Conservation (phyloP, 1,140 invertebrate genomes). For the Capitella teleta region DNA sequence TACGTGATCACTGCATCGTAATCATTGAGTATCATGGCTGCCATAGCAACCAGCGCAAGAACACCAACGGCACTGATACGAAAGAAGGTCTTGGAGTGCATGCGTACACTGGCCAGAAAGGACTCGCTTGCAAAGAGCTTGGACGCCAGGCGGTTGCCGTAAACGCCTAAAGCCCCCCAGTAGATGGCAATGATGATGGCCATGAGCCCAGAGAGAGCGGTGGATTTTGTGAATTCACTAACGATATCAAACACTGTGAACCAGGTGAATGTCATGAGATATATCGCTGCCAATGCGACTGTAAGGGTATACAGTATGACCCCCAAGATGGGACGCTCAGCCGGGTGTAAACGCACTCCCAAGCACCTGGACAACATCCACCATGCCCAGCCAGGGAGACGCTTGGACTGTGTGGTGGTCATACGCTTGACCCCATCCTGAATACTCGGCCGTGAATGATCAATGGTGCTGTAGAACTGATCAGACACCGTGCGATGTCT, state of each 20-base stretch:
- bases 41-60: constrained; percentile 21
- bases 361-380: constrained; percentile 1
- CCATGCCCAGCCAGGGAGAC: background rate
- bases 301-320: constrained; percentile 33
- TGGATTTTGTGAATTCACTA: constrained; percentile 28
- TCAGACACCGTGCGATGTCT: no score
- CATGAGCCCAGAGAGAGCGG: constrained; percentile 29
- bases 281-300: constrained; percentile 20
- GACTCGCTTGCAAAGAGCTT: constrained; percentile 33
- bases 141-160: constrained; percentile 28
- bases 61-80: constrained; percentile 32
- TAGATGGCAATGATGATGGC: constrained; percentile 28
- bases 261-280: constrained; percentile 21
- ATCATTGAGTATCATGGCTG: constrained; percentile 22
- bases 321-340: constrained; percentile 14
- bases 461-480: no score
- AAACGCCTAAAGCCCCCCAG: constrained; percentile 34
- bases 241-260: constrained; percentile 34
- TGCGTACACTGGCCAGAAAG: constrained; percentile 37
- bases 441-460: no score
- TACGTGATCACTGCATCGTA: constrained; percentile 20
- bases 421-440: background rate
- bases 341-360: background rate
- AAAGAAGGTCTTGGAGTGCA: constrained; percentile 41
- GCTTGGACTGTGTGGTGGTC: background rate